Base-by-base conservation (phyloP, 1,140 invertebrate genomes). In the Euura saliciscinereae region DNA sequence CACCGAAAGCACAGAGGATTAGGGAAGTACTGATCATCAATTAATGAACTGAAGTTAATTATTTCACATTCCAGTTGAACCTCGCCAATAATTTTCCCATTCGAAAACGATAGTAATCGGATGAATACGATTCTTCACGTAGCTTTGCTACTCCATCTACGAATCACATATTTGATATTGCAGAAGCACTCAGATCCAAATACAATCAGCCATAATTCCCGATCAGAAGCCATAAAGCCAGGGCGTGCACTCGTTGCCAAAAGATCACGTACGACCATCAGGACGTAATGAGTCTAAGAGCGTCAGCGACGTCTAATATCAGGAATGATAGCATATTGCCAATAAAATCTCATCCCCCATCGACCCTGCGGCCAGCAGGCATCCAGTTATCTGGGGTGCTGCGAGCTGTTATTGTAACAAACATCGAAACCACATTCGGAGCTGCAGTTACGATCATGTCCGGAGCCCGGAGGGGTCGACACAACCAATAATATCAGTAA, bases 281-380 rank as follows among this genome's bases (percentile, higher is more conserved):
- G 80, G 78, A 79, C 80, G 83, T 88, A 87, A 87, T 87, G 86
- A 88, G 85, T 81, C 72, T 78, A 76, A 84, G 84, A 86, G 86
- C 86, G 86, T 87, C 86, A 87, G 84, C 85, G 79, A 85, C 85
- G 80, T 86, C 86, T 87, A 88, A 87, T 87, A 84, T 86, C 82
- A 80, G 84, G 82, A 88, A 88, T 87, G 87, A 88, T 87, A 86
- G 86, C 85, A 88, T 88, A 88, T 88, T 88, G 86, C 82, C 86
- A 88, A 88, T 88, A 88, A 88, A 88, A 87, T 86, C 81, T 69
- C 77, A 78, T 79, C 79, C 80, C 83, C 78, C 77, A 77, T 72
- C 72, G 74, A n/a, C 74, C 69, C 69, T 73, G 66, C 11, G 10
- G 45, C 43, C 6, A 64, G 65, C 46, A 66, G 76, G 75, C 78